Conservation (phyloP, 2,888 invertebrate genomes). For the Elysia crispata region DNA sequence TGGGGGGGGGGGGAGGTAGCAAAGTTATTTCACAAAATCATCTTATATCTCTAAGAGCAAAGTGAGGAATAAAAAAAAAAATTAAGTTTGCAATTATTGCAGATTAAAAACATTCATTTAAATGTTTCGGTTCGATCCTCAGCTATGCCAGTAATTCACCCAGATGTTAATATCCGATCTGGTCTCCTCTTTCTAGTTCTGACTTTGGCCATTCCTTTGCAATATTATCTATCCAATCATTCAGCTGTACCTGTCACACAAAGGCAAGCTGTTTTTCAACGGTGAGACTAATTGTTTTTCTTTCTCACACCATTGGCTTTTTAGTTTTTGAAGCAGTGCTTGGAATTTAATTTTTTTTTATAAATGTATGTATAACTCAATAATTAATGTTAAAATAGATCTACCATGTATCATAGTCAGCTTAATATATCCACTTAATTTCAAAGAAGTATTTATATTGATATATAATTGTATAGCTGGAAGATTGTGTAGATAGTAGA, state of each 20-base stretch:
- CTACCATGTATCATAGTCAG: neutral
- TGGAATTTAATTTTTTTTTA: neutral
- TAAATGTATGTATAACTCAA: neutral
- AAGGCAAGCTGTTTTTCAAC: slow-evolving; percentile 65
- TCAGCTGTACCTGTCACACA: slow-evolving; percentile 65
- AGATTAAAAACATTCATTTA: too few species aligned
- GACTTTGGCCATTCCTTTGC: slow-evolving; percentile 75
- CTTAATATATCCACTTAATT: slow-evolving; percentile 10
- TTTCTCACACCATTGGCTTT: neutral
- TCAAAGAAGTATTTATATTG: too few species aligned
- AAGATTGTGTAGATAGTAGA: too few species aligned
- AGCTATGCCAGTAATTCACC: slow-evolving; percentile 50
- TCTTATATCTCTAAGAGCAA: too few species aligned
- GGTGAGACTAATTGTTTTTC: slow-evolving; percentile 56
- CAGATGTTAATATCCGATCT: slow-evolving; percentile 71
- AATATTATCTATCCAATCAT: slow-evolving; percentile 74
- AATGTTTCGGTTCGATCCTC: too few species aligned
- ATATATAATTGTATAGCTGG: too few species aligned
- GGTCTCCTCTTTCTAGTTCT: slow-evolving; percentile 71
- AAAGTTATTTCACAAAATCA: too few species aligned
- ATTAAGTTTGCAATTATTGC: too few species aligned
- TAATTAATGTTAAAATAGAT: neutral
- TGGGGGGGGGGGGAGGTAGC: too few species aligned
- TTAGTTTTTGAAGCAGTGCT: too few species aligned
- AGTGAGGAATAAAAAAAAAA: too few species aligned